Evolutionary conservation across 2,888 invertebrate species (phyloP), one percentile per base, ranked within the genome.

Genomic region (Parnassius mnemosyne): DNA sequence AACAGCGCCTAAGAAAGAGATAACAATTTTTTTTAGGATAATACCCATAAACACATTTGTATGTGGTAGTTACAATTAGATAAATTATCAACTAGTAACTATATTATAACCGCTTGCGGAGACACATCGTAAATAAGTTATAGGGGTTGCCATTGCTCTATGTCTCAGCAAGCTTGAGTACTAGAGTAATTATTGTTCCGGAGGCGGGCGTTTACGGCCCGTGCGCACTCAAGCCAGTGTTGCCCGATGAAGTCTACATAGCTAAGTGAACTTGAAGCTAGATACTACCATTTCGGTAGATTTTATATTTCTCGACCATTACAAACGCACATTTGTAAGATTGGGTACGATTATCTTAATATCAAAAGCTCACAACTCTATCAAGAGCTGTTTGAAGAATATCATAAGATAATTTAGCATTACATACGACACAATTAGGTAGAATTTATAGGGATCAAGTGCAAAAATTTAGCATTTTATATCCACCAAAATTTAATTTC

Each of bases 1-100:
- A 91, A 90, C 90, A 88, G 88, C 87, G 85, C 89, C 91, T 91
- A 91, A 87, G 89, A 90, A 91, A 89, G 89, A 91, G 89, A 85
- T 90, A 91, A 91, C 91, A 91, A 89, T 83, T 77, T 83, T 75
- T 84, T 83, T 75, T 84, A 85, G 81, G 82, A 87, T 87, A 84
- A 83, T 84, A 88, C 84, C 86, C 81, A 87, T 83, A 84, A 83
- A 86, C 81, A 85, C 80, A 84, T 77, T 77, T 81, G 79, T 83
- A 84, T 78, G 77, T 69, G 70, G 82, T 85, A 49, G 49, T 13
- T 49, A 86, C 78, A 82, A 77, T 81, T 80, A 81, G 70, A 77
- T 78, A 71, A 79, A 71, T 75, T 70, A 74, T 70, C 70, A 68
- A 73, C 75, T 85, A 84, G 66, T 70, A 65, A 74, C 81, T 82